Percentiles rank a stretch among this genome's conserved stretches.
Conservation (phyloP, 2,797 vertebrate species). For the Coregonus sp. region DNA sequence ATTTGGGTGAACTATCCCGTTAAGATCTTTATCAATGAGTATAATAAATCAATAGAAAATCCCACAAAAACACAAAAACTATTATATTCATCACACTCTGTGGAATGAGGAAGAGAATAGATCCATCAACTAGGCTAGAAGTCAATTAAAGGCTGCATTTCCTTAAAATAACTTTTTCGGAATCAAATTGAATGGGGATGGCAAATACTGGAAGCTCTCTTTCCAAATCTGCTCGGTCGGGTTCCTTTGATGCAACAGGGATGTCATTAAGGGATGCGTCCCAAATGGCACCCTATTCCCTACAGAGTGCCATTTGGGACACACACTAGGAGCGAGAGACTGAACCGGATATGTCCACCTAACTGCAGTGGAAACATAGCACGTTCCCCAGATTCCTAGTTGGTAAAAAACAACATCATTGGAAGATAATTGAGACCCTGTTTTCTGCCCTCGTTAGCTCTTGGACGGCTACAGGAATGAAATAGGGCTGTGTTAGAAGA, state of each 20-base stretch:
- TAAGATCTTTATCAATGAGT: too few species aligned
- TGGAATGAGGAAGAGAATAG: too few species aligned
- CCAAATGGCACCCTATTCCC: too few species aligned
- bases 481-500: constrained; percentile 21
- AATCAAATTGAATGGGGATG: neutral
- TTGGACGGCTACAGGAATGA: constrained; percentile 25
- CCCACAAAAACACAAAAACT: too few species aligned
- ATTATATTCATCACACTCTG: too few species aligned
- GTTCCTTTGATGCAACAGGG: too few species aligned
- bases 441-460: constrained; percentile 35
- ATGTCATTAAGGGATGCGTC: too few species aligned
- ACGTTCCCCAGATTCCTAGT: constrained; percentile 61
- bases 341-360: constrained; percentile 42
- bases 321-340: constrained; percentile 19
- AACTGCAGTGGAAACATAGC: constrained; percentile 42
- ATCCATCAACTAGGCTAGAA: too few species aligned
- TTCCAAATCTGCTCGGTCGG: neutral
- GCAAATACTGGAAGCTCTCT: neutral
- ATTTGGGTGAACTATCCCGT: too few species aligned
- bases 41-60: too few species aligned
- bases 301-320: constrained; percentile 31
- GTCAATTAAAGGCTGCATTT: too few species aligned
- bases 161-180: too few species aligned
- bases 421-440: constrained; percentile 62
- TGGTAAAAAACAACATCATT: constrained; percentile 44